Conservation (phyloP, 2,888 invertebrate genomes). For the Embidobia sp. region DNA sequence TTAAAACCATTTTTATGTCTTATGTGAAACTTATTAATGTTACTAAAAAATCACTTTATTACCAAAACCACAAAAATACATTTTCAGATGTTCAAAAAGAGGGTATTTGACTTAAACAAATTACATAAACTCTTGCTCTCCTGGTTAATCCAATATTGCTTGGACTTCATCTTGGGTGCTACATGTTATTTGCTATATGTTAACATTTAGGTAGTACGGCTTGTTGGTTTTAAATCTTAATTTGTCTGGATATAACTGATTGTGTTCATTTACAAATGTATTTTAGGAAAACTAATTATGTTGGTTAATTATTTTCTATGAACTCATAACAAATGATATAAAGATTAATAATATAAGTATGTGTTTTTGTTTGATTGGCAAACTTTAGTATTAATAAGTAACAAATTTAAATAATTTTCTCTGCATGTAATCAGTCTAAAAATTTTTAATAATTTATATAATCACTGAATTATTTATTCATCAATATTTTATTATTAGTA, state of each 20-base stretch:
- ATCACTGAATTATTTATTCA: too few relatives aligned
- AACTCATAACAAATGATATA: too few relatives aligned
- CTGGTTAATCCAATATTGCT: slow-evolving; percentile 66
- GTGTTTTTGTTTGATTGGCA: too few relatives aligned
- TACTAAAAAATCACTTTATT: not conserved
- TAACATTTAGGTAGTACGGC: slow-evolving; percentile 66
- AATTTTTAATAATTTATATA: too few relatives aligned
- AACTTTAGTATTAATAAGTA: too few relatives aligned
- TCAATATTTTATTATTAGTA: too few relatives aligned
- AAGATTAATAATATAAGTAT: too few relatives aligned
- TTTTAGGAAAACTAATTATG: not conserved
- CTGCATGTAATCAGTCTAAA: too few relatives aligned
- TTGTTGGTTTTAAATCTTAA: slow-evolving; percentile 42
- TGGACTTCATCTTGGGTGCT: slow-evolving; percentile 65
- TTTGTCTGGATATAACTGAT: slow-evolving; percentile 2
- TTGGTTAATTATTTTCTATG: not conserved
- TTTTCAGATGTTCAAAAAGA: slow-evolving; percentile 67
- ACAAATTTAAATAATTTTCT: too few relatives aligned
- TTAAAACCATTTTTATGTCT: too few relatives aligned
- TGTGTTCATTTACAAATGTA: not conserved
- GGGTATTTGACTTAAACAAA: slow-evolving; percentile 66
- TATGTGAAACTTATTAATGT: too few relatives aligned
- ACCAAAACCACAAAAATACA: slow-evolving; percentile 7
- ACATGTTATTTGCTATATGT: slow-evolving; percentile 67
- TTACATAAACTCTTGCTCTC: slow-evolving; percentile 64